Evolutionary conservation across 2,888 invertebrate genomes (phyloP).

Genomic region (Automeris io): DNA sequence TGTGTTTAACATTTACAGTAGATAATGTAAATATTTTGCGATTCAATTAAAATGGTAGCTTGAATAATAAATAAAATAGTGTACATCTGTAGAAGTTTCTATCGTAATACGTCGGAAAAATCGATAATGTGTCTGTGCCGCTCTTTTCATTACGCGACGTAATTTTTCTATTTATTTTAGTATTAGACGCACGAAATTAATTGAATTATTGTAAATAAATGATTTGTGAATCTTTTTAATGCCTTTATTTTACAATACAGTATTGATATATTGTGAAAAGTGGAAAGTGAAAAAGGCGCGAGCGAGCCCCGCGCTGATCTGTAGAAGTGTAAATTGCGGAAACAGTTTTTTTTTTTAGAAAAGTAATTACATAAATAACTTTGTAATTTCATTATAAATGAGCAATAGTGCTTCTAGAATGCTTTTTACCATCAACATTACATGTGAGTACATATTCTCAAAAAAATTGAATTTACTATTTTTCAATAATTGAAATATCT

Average conservation of each 20-base stretch:
- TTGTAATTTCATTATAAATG: neutral
- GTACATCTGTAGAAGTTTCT: constrained; percentile 34
- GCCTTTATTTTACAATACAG: constrained; percentile 14
- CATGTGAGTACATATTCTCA: constrained; percentile 61
- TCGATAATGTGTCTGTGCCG: constrained; percentile 66
- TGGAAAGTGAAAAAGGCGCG: constrained; percentile 63
- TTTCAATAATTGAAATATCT: too few relatives aligned
- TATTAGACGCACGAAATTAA: constrained; percentile 14
- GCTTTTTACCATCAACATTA: constrained; percentile 25
- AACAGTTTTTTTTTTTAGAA: constrained; percentile 36
- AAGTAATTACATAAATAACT: neutral
- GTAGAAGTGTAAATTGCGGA: constrained; percentile 27
- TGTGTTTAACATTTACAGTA: constrained; percentile 41
- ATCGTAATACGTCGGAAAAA: constrained; percentile 48
- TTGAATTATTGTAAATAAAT: constrained; percentile 16
- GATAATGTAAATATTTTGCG: constrained; percentile 34
- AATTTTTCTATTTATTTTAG: constrained; percentile 36
- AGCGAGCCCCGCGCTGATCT: constrained; percentile 42
- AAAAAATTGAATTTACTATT: too few relatives aligned
- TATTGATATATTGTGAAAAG: constrained; percentile 30
- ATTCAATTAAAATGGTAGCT: constrained; percentile 25
- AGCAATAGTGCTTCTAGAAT: neutral
- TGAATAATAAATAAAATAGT: constrained; percentile 26
- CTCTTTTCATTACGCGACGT: constrained; percentile 59
- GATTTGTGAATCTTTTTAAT: constrained; percentile 17